Evolutionary conservation across 1,140 invertebrate genomes (phyloP).

Genomic region (Calliphora vicina): DNA sequence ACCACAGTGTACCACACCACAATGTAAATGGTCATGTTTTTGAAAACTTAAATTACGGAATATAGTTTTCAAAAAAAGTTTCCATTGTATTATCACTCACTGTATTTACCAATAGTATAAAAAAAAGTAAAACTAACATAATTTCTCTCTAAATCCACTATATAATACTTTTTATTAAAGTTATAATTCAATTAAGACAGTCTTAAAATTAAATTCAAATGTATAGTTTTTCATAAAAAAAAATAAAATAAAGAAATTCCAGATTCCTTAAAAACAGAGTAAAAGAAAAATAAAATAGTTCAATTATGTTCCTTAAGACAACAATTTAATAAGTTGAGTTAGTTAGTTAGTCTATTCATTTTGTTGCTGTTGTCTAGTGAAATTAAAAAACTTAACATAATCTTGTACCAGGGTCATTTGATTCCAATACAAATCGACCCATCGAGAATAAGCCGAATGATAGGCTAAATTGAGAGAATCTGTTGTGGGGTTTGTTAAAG

Average conservation of each 20-base stretch:
- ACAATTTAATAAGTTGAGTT: not conserved
- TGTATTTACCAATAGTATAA: no score
- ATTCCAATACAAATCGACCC: conserved; percentile 38
- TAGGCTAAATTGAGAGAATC: not conserved
- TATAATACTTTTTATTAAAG: no score
- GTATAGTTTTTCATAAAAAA: not conserved
- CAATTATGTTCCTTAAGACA: not conserved
- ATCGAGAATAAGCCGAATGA: conserved; percentile 29
- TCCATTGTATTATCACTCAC: no score
- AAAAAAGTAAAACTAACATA: no score
- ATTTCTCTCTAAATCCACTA: no score
- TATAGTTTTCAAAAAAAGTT: no score
- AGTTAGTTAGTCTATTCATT: not conserved
- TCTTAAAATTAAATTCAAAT: no score
- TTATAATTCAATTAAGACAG: no score
- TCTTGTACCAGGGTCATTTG: conserved; percentile 37
- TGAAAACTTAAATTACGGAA: no score
- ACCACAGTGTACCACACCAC: no score
- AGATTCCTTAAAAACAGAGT: not conserved
- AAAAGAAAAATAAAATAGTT: no score
- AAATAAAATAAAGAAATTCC: not conserved
- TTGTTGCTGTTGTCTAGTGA: not conserved
- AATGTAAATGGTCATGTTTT: no score
- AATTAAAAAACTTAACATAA: conserved; percentile 36
- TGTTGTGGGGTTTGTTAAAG: not conserved